A percentile compares a stretch with the other conserved stretches of the same genome.
Conservation (phyloP, 2,113 vertebrate species). For the Manacus vitellinus region DNA sequence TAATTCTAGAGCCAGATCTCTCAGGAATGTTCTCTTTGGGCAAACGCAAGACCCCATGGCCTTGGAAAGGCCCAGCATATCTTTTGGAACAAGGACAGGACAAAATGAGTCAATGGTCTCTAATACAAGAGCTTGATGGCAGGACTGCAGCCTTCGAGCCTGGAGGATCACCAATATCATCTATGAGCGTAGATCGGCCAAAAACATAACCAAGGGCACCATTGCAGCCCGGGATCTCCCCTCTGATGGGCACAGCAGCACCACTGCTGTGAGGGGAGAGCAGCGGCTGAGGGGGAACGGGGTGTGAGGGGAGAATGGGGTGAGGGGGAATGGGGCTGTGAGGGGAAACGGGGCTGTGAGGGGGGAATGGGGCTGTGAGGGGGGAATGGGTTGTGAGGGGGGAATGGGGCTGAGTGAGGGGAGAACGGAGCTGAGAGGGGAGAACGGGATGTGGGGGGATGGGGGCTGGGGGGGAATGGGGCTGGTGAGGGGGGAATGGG, state of each 20-base stretch:
- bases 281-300: neutral
- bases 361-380: too few relatives aligned
- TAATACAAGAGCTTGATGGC: rapidly evolving
- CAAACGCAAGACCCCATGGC: rapidly evolving
- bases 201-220: neutral
- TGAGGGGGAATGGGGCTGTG: neutral
- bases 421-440: too few relatives aligned
- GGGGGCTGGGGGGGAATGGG: too few relatives aligned
- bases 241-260: neutral
- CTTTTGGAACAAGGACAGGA: neutral
- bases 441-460: too few relatives aligned
- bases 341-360: neutral
- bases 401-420: neutral
- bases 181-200: neutral
- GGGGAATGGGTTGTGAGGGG: neutral
- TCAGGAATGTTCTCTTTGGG: neutral
- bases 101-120: neutral
- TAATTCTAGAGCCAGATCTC: neutral
- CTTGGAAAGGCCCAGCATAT: neutral
- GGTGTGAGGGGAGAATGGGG: too few relatives aligned
- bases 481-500: neutral
- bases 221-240: rapidly evolving
- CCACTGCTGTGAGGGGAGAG: neutral
- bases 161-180: rapidly evolving
- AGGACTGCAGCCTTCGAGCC: neutral